These are phyloP conservation scores for Oopsacas minuta DNA, from an alignment of 37 sponge, comb jelly and placozoan species.

Conservation along the genomic window DNA sequence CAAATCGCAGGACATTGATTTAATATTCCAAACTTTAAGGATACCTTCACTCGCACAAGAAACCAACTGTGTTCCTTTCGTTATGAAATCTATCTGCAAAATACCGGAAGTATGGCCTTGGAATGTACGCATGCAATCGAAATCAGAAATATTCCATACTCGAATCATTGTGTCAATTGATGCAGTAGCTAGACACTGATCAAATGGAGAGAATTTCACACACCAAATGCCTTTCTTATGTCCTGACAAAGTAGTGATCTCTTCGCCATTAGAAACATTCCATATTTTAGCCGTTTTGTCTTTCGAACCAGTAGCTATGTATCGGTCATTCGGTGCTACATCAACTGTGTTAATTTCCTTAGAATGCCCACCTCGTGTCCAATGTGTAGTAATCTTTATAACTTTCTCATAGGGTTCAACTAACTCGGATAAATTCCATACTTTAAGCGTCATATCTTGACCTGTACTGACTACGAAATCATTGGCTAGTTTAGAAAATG, in stretches of 20 bases:
- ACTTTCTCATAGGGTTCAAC: background rate
- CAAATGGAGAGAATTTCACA: constrained; percentile 86
- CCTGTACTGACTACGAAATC: constrained; percentile 51
- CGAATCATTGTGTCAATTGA: constrained; percentile 73
- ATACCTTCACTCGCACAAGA: constrained; percentile 23
- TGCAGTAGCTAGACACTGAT: constrained; percentile 75
- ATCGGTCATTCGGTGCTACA: constrained; percentile 89
- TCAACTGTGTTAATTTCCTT: constrained; percentile 87
- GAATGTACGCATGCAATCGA: constrained; percentile 64
- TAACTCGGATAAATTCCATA: constrained; percentile 18
- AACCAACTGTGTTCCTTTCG: constrained; percentile 72
- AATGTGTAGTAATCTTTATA: background rate
- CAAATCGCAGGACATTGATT: constrained; percentile 58
- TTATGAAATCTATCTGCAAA: constrained; percentile 59
- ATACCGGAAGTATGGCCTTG: constrained; percentile 84
- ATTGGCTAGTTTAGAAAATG: constrained; percentile 56
- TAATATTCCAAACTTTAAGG: constrained; percentile 80
- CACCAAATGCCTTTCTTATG: constrained; percentile 91
- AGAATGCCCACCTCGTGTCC: background rate
- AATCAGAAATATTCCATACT: constrained; percentile 75
- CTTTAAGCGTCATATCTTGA: constrained; percentile 24
- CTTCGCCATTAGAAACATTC: constrained; percentile 39
- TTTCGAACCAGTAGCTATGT: constrained; percentile 78
- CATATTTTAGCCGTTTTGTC: constrained; percentile 95
- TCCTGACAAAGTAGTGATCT: constrained; percentile 51